Evolutionary conservation across 1,140 invertebrate species (phyloP), one percentile per base, ranked within the genome.

Genomic region (Leptopilina clavipes): DNA sequence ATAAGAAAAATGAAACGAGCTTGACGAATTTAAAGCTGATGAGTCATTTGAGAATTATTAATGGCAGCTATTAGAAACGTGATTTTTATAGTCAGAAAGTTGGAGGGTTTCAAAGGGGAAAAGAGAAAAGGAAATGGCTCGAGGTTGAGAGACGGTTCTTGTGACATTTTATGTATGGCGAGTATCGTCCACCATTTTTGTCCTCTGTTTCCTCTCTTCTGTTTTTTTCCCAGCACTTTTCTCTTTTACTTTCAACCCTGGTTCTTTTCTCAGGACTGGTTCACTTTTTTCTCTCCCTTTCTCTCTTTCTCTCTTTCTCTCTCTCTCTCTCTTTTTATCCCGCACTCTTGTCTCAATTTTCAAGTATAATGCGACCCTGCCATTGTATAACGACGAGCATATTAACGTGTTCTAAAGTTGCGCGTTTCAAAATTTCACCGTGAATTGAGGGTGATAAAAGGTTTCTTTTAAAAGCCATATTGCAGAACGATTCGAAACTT

Each of bases 391-490:
- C 83, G 75, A 83, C 79, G 82, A 65, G 75, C 81, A 80, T 82
- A 85, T 82, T 84, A 86, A 83, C 84, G 81, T 31, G 25, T 86
- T 86, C 86, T 86, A 87, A 87, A 87, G 87, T 84, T 83, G 80
- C 80, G 82, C 80, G 79, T 85, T 87, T 87, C 82, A 83, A 79
- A 88, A 87, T 86, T 85, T 85, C 84, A 85, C 85, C 79, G 80
- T 79, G 73, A 82, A 86, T 87, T 86, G 81, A 85, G 85, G 83
- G 80, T 84, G 81, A 80, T 87, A 87, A 86, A 88, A 88, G 82
- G 85, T 83, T 85, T 78, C 82, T 85, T 85, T 86, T 78, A 85
- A 86, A 84, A 81, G 83, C 56, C 25, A 73, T 73, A 78, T 75
- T 78, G 75, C 78, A 81, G 76, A 86, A 86, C 85, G 85, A 88